Percentiles rank a stretch among this genome's conserved stretches.
Evolutionary conservation across 2,113 vertebrate species (phyloP).

Genomic region (Nanorana parkeri): DNA sequence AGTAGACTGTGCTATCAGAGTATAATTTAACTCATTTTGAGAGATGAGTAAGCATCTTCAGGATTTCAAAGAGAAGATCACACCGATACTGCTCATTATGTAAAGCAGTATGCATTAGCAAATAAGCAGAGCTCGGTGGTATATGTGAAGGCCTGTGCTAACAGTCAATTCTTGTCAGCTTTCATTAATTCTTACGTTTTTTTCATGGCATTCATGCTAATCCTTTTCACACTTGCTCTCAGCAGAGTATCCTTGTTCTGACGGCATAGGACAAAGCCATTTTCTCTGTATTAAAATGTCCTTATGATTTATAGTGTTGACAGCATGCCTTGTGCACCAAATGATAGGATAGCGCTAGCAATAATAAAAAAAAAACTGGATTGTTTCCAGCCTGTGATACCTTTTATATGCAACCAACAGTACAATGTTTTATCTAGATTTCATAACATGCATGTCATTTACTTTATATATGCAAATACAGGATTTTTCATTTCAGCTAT

Average conservation of each 20-base stretch:
- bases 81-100: neutral
- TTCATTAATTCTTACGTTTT: constrained; percentile 41
- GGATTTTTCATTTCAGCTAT: too few relatives aligned
- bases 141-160: neutral
- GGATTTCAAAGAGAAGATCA: neutral
- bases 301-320: constrained; percentile 50
- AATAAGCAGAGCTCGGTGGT: neutral
- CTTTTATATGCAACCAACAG: neutral
- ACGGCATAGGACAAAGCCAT: constrained; percentile 39
- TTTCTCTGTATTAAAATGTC: constrained; percentile 35
- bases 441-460: neutral
- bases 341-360: constrained; percentile 44
- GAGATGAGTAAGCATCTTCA: too few relatives aligned
- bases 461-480: neutral
- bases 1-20: too few relatives aligned
- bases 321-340: constrained; percentile 23
- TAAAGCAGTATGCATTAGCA: neutral
- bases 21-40: too few relatives aligned
- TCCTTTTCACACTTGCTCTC: constrained; percentile 45
- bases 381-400: constrained; percentile 53
- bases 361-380: constrained; percentile 60
- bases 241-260: neutral
- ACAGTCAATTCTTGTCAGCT: neutral
- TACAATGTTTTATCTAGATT: neutral
- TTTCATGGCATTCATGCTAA: constrained; percentile 1